Evolutionary conservation across 2,888 invertebrate genomes (phyloP).

Genomic region (Mamestra brassicae): DNA sequence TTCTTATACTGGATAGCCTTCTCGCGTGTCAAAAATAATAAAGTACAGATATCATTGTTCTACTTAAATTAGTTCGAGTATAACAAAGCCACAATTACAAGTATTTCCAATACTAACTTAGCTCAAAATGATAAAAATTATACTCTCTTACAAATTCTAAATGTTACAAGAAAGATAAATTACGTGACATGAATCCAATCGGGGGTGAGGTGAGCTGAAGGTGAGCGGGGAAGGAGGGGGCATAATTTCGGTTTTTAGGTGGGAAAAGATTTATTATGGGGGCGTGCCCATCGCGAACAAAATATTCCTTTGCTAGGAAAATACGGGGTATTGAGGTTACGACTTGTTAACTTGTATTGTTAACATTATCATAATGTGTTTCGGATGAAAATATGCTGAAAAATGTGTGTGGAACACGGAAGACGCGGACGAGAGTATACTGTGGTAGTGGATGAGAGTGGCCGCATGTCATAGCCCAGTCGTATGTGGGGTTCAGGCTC

Average conservation of each 20-base stretch:
- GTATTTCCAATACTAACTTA: slow-evolving; percentile 22
- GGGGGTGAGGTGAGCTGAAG: slow-evolving; percentile 53
- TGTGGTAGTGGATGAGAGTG: not conserved
- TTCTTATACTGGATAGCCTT: not conserved
- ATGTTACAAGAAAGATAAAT: slow-evolving; percentile 75
- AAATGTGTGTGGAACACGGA: not conserved
- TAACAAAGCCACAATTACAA: slow-evolving; percentile 20
- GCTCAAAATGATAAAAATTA: slow-evolving; percentile 68
- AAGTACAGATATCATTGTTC: not conserved
- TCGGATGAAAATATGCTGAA: slow-evolving; percentile 3
- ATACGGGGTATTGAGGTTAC: slow-evolving; percentile 54
- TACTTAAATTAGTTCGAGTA: not conserved
- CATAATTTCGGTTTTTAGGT: slow-evolving; percentile 80
- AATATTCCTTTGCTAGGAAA: slow-evolving; percentile 54
- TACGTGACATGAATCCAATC: slow-evolving; percentile 77
- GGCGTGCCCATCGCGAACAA: slow-evolving; percentile 66
- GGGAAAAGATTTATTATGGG: slow-evolving; percentile 76
- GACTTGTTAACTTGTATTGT: slow-evolving; percentile 55
- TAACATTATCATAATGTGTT: slow-evolving; percentile 18
- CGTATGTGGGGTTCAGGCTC: not conserved
- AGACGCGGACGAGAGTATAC: not conserved
- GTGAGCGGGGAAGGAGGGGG: slow-evolving; percentile 20
- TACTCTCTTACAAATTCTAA: slow-evolving; percentile 70
- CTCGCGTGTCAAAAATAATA: not conserved
- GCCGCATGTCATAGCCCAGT: not conserved